Percentiles rank a stretch among this genome's conserved stretches.
These are phyloP conservation scores for Hartigia nigra DNA, from an alignment of 2,888 invertebrate species.

Conservation along the genomic window DNA sequence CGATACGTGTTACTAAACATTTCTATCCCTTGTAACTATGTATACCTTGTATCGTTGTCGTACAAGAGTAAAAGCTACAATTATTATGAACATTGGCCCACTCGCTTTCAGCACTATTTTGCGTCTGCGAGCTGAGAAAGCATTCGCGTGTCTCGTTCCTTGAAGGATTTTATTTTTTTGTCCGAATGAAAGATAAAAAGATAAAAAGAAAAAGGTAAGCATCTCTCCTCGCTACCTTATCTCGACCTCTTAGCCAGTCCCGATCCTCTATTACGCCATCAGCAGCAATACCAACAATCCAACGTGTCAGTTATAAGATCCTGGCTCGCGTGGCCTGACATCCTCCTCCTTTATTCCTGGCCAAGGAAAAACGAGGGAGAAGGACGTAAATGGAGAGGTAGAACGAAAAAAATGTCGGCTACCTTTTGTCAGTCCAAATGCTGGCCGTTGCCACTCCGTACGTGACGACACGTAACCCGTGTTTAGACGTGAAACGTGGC, in stretches of 20 bases:
- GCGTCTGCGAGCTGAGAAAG: too few relatives aligned
- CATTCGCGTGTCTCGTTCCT: background rate
- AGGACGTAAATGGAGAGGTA: background rate
- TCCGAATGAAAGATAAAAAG: background rate
- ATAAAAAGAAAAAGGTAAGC: too few relatives aligned
- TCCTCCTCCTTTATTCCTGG: background rate
- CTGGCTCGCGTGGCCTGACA: background rate
- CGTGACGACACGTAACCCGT: constrained; percentile 48
- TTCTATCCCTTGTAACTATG: background rate
- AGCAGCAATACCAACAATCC: background rate
- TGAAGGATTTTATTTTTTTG: background rate
- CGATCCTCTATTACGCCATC: background rate
- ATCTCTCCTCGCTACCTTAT: background rate
- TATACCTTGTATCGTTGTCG: too few relatives aligned
- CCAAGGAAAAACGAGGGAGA: too few relatives aligned
- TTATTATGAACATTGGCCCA: background rate
- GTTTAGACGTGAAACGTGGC: constrained; percentile 48
- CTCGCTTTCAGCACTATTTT: background rate
- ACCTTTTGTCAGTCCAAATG: constrained; percentile 32
- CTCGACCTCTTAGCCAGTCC: background rate
- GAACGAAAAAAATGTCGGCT: background rate
- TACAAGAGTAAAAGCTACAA: background rate
- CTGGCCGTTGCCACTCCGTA: constrained; percentile 23
- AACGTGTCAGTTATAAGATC: background rate
- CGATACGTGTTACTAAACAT: background rate